Base-by-base conservation (phyloP, 2,113 vertebrate species). In the Cromileptes altivelis region DNA sequence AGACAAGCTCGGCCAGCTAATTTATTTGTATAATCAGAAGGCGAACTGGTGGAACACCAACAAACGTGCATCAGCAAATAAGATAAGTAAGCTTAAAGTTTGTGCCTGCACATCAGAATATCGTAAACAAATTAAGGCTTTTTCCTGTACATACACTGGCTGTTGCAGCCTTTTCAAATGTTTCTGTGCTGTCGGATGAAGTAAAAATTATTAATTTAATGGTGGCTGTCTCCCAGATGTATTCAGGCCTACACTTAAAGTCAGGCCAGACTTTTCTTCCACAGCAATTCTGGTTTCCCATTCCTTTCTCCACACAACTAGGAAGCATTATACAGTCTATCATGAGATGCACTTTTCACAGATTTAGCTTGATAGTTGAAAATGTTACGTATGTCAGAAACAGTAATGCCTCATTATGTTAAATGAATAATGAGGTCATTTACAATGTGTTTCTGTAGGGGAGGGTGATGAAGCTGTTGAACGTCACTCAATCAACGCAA, bases 1-100 rank as follows among this genome's bases (percentile, higher is more conserved):
- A 30, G n/a, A 70, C 21, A 71, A 70, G 50, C 17, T 40, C 14
- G 4, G 74, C n/a, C 75, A 78, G 69, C 47, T 73, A 5, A 70
- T 57, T 56, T 23, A 49, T 55, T 74, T 61, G 14, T 45, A 3
- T 61, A 37, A 84, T 67, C 30, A 72, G 50, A 10, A 15, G 25
- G 6, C 13, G 0, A 47, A 25, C 57, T 45, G 37, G 61, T n/a
- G 69, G 19, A 58, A 50, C 52, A 18, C 40, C 30, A 53, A 63
- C 50, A 50, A 71, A 56, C 63, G 25, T 33, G 21, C 12, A 55
- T 27, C 25, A 63, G 49, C 23, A 50, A 33, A 42, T 78, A 53
- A 58, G 80, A 47, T 63, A 15, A 75, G 25, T 62, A 30, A 45
- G 18, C 45, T 50, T 30, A 63, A 65, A 37, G 61, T 68, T 61